Evolutionary conservation across 2,888 invertebrate genomes (phyloP).

Genomic region (Coelogynopora nodosa): DNA sequence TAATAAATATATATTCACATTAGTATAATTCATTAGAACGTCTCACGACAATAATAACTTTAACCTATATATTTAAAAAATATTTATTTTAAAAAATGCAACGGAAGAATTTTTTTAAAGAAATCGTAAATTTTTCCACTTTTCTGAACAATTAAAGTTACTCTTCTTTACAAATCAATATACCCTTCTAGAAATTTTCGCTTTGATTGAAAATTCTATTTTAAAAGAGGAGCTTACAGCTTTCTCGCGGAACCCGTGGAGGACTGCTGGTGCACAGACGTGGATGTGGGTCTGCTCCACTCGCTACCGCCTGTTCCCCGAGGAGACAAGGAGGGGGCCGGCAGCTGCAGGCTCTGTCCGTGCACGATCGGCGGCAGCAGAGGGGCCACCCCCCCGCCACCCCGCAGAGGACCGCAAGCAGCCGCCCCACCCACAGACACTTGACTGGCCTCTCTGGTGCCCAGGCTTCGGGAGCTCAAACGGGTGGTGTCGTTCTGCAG

Average conservation of each 20-base stretch:
- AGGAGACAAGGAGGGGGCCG: too few relatives aligned
- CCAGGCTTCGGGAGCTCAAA: background rate
- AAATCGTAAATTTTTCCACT: too few relatives aligned
- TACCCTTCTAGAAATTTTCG: background rate
- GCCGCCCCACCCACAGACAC: background rate
- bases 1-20: too few relatives aligned
- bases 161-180: background rate
- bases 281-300: background rate
- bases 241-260: background rate
- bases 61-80: too few relatives aligned
- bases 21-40: too few relatives aligned
- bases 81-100: too few relatives aligned
- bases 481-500: background rate
- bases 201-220: too few relatives aligned
- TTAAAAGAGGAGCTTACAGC: background rate
- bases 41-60: too few relatives aligned
- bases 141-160: background rate
- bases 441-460: background rate
- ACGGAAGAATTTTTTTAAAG: too few relatives aligned
- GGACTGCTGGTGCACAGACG: background rate
- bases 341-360: background rate
- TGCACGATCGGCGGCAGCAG: background rate
- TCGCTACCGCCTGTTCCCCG: background rate
- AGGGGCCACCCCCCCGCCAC: too few relatives aligned
- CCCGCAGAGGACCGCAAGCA: too few relatives aligned